A percentile compares a stretch with the other conserved stretches of the same genome.
phyloP scores from a whole-genome alignment of 1,140 invertebrate species.

The Orius laevigatus region DNA sequence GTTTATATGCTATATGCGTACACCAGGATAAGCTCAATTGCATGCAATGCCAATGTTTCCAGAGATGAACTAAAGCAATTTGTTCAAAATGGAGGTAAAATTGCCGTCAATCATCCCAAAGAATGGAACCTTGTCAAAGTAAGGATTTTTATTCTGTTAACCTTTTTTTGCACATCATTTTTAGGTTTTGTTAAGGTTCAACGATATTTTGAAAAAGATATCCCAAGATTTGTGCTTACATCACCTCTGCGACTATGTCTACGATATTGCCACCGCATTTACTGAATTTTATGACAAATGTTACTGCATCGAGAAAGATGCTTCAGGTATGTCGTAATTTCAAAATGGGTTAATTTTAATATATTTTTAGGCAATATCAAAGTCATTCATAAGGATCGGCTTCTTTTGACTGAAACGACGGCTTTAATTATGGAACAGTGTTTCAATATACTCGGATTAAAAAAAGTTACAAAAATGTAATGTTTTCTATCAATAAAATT shows the following conservation, averaged over 20 bases:
- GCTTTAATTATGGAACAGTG: slow-evolving; percentile 72
- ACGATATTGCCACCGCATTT: slow-evolving; percentile 83
- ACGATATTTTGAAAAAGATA: slow-evolving; percentile 74
- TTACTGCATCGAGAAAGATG: slow-evolving; percentile 91
- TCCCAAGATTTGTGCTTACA: slow-evolving; percentile 75
- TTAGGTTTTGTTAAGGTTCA: slow-evolving; percentile 54
- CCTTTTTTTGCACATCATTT: neutral
- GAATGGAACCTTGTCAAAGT: slow-evolving; percentile 91
- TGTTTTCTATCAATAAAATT: too few relatives aligned
- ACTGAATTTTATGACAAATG: slow-evolving; percentile 96
- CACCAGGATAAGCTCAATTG: slow-evolving; percentile 85
- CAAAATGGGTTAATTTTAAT: neutral
- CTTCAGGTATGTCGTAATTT: slow-evolving; percentile 17
- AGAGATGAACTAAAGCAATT: slow-evolving; percentile 36
- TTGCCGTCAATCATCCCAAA: slow-evolving; percentile 71
- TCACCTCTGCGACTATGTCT: slow-evolving; percentile 86
- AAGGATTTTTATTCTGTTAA: neutral
- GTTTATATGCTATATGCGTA: slow-evolving; percentile 94
- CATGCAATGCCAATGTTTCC: slow-evolving; percentile 53
- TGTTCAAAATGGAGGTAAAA: slow-evolving; percentile 33
- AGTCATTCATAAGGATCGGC: slow-evolving; percentile 69
- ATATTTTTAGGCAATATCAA: slow-evolving; percentile 39
- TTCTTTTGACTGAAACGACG: slow-evolving; percentile 85
- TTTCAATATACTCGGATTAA: slow-evolving; percentile 83
- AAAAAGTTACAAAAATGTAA: slow-evolving; percentile 84